These are phyloP conservation scores for Oryzias dopingdopingensis DNA, from an alignment of 2,797 vertebrate genomes.

Conservation along the genomic window DNA sequence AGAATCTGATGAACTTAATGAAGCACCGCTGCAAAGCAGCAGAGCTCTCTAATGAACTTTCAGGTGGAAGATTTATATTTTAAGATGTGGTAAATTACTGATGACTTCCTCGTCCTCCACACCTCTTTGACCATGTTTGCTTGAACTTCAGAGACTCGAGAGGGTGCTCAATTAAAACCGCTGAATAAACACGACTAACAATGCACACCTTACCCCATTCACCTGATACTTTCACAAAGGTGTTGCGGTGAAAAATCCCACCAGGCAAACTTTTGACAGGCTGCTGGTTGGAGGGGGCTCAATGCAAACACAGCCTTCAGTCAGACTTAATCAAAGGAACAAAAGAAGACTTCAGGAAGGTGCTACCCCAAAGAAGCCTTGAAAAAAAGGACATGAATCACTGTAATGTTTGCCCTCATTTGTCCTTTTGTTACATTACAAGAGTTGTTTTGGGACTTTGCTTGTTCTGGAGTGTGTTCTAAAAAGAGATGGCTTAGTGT, in stretches of 20 bases:
- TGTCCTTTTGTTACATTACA: conserved; percentile 52
- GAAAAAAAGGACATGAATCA: conserved; percentile 40
- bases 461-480: conserved; percentile 28
- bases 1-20: conserved; percentile 17
- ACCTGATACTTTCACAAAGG: conserved; percentile 15
- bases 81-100: conserved; percentile 12
- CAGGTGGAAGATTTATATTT: conserved; percentile 21
- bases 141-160: conserved; percentile 24
- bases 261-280: conserved; percentile 22
- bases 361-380: conserved; percentile 32
- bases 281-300: conserved; percentile 31
- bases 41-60: conserved; percentile 22
- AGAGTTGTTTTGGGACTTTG: conserved; percentile 26
- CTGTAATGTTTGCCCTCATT: conserved; percentile 53
- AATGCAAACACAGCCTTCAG: conserved; percentile 53
- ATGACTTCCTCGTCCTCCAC: conserved; percentile 2
- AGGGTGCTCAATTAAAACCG: conserved; percentile 27
- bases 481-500: conserved; percentile 54
- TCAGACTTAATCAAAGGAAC: conserved; percentile 45
- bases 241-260: conserved; percentile 47
- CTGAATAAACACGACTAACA: conserved; percentile 40
- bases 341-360: conserved; percentile 46
- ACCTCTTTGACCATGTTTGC: conserved; percentile 30
- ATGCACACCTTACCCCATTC: conserved; percentile 36
- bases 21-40: conserved; percentile 10